Base-by-base conservation (phyloP, 2,113 vertebrate species). In the Anas platyrhynchos region DNA sequence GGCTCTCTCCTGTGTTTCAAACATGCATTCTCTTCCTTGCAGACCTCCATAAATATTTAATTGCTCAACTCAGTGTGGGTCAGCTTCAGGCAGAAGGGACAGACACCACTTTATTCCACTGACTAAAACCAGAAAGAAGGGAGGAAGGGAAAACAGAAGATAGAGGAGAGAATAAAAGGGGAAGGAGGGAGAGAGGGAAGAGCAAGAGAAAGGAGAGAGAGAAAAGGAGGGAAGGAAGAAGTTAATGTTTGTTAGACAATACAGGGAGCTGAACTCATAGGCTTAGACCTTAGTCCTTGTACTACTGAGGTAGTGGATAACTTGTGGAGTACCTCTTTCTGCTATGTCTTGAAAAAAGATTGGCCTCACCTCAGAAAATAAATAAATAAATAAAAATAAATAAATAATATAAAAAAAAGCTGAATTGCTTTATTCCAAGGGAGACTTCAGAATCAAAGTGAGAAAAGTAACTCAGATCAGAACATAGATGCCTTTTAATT, bases 31-130 rank as follows among this genome's bases (percentile, higher is more conserved):
- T 36, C 8, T 83, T 36, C 56, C 55, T 52, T 69, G 68, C 29
- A 80, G 63, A 62, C 11, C 4, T 11, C 56, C 44, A 83, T 74
- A 43, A 93, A 93, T 94, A 89, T 86, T 93, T 84, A 73, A 84
- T 86, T 61, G 23, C 36, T 54, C 16, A 36, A 12, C 43, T 62
- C 7, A 1, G 8, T 5, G 2, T 12, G 48, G 67, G 48, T 81
- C n/a, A 68, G 43, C 67, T 55, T 13, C 52, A 65, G 72, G 58
- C 31, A 3, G 38, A 34, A 83, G 38, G 31, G 17, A 36, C 58
- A 36, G 72, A 7, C 38, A 46, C 1, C 0, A 0, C 26, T 3
- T 68, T 72, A 63, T 44, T 76, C 25, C 11, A 4, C 41, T 36
- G 48, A 8, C 26, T 38, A 31, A 90, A 95, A 48, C 4, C 27